Percentiles rank a stretch among this genome's conserved stretches.
phyloP scores from a whole-genome alignment of 2,888 invertebrate species.

The Slavum lentiscoides region DNA sequence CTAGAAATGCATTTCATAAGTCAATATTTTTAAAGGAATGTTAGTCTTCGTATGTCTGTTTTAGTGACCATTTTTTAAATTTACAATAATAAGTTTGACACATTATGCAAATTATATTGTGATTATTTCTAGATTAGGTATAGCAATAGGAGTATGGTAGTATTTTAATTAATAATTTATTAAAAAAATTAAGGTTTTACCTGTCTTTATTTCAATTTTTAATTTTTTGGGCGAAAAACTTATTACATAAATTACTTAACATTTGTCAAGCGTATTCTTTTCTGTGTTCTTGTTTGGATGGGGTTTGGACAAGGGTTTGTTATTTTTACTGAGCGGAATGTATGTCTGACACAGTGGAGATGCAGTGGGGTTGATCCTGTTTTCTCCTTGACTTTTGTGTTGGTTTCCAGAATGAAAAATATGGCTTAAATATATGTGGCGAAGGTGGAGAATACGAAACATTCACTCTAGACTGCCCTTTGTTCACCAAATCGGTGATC shows the following conservation, averaged over 20 bases:
- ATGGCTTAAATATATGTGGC: conserved; percentile 93
- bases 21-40: conserved; percentile 34
- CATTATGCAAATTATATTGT: conserved; percentile 28
- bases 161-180: conserved; percentile 34
- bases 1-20: conserved; percentile 48
- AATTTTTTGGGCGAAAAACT: background rate
- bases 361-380: conserved; percentile 46
- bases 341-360: conserved; percentile 41
- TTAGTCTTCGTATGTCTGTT: conserved; percentile 35
- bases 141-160: conserved; percentile 39
- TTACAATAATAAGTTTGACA: conserved; percentile 35
- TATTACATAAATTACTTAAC: background rate
- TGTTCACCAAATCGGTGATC: conserved; percentile 86
- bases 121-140: conserved; percentile 39
- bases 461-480: conserved; percentile 93
- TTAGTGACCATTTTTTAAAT: conserved; percentile 29
- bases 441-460: conserved; percentile 99
- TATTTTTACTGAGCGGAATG: conserved; percentile 42
- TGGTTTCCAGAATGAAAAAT: conserved; percentile 76
- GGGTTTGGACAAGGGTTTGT: conserved; percentile 1
- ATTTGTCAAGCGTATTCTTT: background rate
- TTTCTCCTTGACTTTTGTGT: conserved; percentile 57
- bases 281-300: conserved; percentile 13
- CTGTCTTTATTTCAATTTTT: background rate
- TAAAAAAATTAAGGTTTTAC: background rate